Percentiles rank a stretch among this genome's conserved stretches.
These are phyloP conservation scores for Phalacrocorax carbo DNA, from an alignment of 2,113 vertebrate species.

Conservation along the genomic window DNA sequence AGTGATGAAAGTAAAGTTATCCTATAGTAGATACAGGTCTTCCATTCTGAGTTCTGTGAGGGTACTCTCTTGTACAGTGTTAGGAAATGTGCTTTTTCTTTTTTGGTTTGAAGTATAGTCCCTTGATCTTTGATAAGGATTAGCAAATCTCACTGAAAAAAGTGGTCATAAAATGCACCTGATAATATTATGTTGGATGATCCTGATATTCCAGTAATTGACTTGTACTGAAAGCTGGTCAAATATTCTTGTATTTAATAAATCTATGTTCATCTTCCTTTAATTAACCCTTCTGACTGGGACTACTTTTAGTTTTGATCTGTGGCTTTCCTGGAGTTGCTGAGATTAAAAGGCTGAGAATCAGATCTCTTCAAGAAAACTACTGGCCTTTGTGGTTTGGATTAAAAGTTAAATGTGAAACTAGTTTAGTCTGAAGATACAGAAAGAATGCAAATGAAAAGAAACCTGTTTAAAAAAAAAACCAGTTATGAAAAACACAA, in stretches of 20 bases:
- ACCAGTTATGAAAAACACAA: neutral
- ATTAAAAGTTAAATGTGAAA: neutral
- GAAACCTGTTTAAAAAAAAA: neutral
- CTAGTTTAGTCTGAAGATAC: neutral
- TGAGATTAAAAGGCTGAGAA: neutral
- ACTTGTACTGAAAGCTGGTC: neutral
- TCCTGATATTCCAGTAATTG: neutral
- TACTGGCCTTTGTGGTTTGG: neutral
- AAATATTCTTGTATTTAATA: neutral
- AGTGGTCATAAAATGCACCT: neutral
- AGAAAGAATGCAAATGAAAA: neutral
- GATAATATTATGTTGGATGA: neutral
- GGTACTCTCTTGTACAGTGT: neutral
- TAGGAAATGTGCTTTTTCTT: neutral
- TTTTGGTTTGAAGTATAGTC: neutral
- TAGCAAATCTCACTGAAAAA: neutral
- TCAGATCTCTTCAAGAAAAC: neutral
- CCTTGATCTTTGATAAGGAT: neutral
- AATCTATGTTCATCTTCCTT: neutral
- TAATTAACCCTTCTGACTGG: neutral
- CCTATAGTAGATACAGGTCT: neutral
- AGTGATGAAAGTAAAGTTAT: neutral
- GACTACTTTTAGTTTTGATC: neutral
- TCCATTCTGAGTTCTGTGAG: neutral
- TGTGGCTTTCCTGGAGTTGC: neutral